These are phyloP conservation scores for Gallinago nigripennis DNA, from an alignment of 2,797 vertebrate species.

Conservation along the genomic window DNA sequence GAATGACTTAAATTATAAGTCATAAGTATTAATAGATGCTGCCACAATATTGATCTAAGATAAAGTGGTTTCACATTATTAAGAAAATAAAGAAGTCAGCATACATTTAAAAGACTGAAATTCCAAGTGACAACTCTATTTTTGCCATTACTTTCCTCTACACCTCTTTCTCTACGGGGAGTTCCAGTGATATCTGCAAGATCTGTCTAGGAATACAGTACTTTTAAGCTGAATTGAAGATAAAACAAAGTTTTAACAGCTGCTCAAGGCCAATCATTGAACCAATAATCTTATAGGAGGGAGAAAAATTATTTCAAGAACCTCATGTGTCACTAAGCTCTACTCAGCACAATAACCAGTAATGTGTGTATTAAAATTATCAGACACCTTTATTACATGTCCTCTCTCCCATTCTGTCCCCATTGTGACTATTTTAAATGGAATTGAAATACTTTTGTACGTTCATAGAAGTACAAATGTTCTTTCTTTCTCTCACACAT, in stretches of 20 bases:
- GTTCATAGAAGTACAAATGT: background rate
- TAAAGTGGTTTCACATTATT: background rate
- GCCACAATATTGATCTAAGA: background rate
- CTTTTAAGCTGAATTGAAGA: background rate
- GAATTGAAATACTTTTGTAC: background rate
- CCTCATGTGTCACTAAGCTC: background rate
- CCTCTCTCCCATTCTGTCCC: background rate
- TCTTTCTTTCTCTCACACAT: background rate
- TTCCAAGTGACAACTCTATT: background rate
- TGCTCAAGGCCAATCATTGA: background rate
- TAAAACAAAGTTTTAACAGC: background rate
- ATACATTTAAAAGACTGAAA: background rate
- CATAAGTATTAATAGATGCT: background rate
- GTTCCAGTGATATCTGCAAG: background rate
- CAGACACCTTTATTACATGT: background rate
- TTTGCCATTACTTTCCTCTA: background rate
- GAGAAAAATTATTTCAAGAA: background rate
- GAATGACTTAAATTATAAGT: background rate
- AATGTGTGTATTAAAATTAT: background rate
- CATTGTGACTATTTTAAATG: background rate
- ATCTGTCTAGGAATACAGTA: background rate
- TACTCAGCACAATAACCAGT: background rate
- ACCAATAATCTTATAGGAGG: background rate
- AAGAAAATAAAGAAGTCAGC: background rate
- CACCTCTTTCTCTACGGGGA: background rate